Evolutionary conservation across 2,113 vertebrate species (phyloP).

Genomic region (Cyprinodon tularosa): DNA sequence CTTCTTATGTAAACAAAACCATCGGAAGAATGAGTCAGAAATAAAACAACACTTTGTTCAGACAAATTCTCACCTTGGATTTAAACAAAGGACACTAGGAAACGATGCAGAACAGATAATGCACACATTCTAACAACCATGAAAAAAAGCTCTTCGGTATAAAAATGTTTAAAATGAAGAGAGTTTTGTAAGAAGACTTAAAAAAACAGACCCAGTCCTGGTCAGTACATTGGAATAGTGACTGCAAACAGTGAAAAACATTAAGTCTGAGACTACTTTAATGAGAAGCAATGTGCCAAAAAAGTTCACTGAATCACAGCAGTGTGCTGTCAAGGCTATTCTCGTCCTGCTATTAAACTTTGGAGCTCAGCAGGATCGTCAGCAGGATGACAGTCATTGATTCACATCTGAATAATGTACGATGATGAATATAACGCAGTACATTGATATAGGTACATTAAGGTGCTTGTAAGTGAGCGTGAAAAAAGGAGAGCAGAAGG

Average conservation of each 20-base stretch:
- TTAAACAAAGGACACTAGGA: neutral
- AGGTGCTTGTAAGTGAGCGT: constrained; percentile 45
- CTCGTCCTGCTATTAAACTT: constrained; percentile 67
- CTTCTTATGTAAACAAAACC: no score
- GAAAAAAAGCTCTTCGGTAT: neutral
- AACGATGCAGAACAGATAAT: neutral
- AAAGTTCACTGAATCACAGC: constrained; percentile 62
- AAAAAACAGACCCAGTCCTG: neutral
- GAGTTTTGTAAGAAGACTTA: neutral
- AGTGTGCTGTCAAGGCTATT: constrained; percentile 71
- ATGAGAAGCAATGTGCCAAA: constrained; percentile 17
- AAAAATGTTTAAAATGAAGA: neutral
- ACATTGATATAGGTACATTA: constrained; percentile 64
- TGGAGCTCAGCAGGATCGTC: constrained; percentile 45
- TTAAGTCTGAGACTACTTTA: constrained; percentile 39
- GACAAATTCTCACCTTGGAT: neutral
- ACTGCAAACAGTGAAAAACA: constrained; percentile 27
- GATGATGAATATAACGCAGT: constrained; percentile 67
- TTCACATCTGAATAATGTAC: constrained; percentile 78
- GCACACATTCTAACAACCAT: neutral
- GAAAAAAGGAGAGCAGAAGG: constrained; percentile 2
- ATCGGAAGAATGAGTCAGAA: no score
- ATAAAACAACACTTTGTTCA: no score
- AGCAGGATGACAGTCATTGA: constrained; percentile 69
- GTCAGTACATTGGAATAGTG: constrained; percentile 27